phyloP scores from a whole-genome alignment of 2,113 vertebrate genomes.

The Onychorhynchus coronatus region DNA sequence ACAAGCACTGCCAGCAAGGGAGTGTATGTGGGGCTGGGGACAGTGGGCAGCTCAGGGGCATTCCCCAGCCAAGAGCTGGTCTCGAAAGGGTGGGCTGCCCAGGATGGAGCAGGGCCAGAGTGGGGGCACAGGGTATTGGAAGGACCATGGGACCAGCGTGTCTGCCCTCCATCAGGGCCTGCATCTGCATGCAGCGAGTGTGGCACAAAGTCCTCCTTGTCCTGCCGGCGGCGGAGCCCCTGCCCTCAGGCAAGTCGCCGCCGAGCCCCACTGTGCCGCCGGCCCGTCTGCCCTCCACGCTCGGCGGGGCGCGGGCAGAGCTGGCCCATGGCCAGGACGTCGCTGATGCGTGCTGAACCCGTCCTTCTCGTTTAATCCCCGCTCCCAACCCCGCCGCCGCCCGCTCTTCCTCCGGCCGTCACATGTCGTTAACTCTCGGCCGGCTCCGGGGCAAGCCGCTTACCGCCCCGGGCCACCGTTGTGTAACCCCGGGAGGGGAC shows the following conservation, averaged over 20 bases:
- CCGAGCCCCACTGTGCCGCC: not conserved
- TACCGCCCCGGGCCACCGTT: not conserved
- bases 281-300: not conserved
- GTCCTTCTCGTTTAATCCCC: slow-evolving; percentile 21
- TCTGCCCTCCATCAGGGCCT: not conserved
- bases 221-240: not conserved
- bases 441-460: slow-evolving; percentile 36
- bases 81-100: not conserved
- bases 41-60: not conserved
- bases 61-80: not conserved
- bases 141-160: not conserved
- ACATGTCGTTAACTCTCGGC: slow-evolving; percentile 8
- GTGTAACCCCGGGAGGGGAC: not conserved
- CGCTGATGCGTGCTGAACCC: not conserved
- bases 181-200: not conserved
- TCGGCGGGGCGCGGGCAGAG: not conserved
- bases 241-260: not conserved
- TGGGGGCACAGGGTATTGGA: not conserved
- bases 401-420: slow-evolving; percentile 26
- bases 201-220: not conserved
- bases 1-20: not conserved
- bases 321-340: not conserved
- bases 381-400: not conserved
- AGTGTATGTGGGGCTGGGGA: not conserved
- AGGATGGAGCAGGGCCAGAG: rapidly evolving